phyloP scores from a whole-genome alignment of 2,113 vertebrate genomes.

The Odocoileus virginianus region DNA sequence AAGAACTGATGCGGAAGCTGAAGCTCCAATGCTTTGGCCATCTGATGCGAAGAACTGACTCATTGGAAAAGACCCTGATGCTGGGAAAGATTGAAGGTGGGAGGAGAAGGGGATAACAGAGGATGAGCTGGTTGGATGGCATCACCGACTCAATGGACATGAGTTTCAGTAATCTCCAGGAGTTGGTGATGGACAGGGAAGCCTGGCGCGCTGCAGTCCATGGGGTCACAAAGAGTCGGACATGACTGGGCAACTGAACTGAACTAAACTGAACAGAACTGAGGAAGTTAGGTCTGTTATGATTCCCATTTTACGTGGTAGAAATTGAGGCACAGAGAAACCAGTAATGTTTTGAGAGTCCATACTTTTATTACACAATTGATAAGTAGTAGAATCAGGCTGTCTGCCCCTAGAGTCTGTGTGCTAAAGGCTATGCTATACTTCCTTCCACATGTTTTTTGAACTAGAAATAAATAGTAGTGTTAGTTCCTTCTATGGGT shows the following conservation, averaged over 20 bases:
- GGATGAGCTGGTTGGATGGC: neutral
- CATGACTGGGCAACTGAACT: neutral
- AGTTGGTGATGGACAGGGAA: neutral
- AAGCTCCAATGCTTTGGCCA: neutral
- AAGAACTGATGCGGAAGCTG: neutral
- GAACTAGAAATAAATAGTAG: neutral
- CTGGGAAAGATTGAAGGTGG: neutral
- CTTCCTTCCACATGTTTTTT: neutral
- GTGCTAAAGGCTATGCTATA: rapidly evolving
- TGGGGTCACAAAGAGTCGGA: neutral
- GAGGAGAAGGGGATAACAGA: neutral
- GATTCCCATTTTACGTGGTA: neutral
- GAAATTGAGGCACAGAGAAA: neutral
- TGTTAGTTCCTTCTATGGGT: neutral
- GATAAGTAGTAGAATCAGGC: neutral
- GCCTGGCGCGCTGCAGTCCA: rapidly evolving
- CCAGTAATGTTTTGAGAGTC: neutral
- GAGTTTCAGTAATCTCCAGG: neutral
- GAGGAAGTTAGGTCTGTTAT: neutral
- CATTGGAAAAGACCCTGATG: neutral
- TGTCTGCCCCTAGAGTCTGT: neutral
- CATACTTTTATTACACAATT: neutral
- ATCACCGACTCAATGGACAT: neutral
- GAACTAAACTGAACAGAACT: neutral
- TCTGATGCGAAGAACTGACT: neutral